A percentile compares a stretch with the other conserved stretches of the same genome.
Conservation (phyloP, 2,888 invertebrate species). For the Aphidoletes aphidimyza region DNA sequence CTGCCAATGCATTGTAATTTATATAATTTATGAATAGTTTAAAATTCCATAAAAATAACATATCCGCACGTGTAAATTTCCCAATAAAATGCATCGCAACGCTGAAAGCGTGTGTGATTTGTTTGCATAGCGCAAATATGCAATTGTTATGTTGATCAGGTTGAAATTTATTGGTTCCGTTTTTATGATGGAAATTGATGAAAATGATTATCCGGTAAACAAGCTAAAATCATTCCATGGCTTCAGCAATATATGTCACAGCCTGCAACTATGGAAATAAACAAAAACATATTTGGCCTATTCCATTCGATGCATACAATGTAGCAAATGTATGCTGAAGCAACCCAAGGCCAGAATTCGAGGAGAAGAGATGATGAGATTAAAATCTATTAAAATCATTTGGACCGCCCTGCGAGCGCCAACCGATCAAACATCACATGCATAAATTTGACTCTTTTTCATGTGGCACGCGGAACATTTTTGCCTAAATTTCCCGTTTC, state of each 20-base stretch:
- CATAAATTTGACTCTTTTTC: background rate
- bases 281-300: too few relatives aligned
- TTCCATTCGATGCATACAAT: too few relatives aligned
- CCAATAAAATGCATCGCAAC: background rate
- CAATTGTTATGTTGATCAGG: background rate
- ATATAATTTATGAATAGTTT: background rate
- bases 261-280: too few relatives aligned
- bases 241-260: too few relatives aligned
- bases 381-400: background rate
- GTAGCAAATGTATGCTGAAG: background rate
- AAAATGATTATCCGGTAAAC: background rate
- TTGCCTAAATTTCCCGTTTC: too few relatives aligned
- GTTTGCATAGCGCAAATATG: background rate
- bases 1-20: background rate
- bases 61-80: background rate
- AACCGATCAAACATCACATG: background rate
- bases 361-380: too few relatives aligned
- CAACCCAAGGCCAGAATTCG: too few relatives aligned
- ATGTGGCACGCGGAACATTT: background rate
- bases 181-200: background rate
- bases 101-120: too few relatives aligned
- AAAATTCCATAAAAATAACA: background rate
- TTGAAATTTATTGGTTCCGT: slow-evolving; percentile 11
- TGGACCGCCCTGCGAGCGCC: background rate
- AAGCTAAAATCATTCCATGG: background rate